Conservation (phyloP, 2,888 invertebrate genomes). For the Parnassius glacialis region DNA sequence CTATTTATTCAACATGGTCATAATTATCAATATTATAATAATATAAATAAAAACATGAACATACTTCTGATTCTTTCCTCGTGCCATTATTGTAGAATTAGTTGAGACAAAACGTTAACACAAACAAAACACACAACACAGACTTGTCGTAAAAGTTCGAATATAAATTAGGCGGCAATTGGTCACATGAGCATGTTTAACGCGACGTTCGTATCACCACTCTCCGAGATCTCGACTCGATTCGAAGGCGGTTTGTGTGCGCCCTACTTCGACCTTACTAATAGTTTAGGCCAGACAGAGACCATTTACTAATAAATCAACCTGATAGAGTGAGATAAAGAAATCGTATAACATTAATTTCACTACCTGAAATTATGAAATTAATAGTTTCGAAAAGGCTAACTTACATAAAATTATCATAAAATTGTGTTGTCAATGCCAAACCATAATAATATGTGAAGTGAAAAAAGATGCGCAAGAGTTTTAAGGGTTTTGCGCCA, state of each 20-base stretch:
- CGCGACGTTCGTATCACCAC: constrained; percentile 72
- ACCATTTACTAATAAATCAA: constrained; percentile 41
- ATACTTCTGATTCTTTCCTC: constrained; percentile 65
- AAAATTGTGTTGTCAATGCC: neutral
- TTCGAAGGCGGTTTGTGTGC: constrained; percentile 61
- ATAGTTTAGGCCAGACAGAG: constrained; percentile 65
- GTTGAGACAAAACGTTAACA: constrained; percentile 50
- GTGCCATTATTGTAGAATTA: constrained; percentile 54
- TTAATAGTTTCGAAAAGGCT: constrained; percentile 1
- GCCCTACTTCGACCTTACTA: constrained; percentile 75
- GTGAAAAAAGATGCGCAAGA: constrained; percentile 20
- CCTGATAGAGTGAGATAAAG: constrained; percentile 46
- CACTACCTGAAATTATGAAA: constrained; percentile 19
- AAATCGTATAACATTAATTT: constrained; percentile 16
- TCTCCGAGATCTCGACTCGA: constrained; percentile 74
- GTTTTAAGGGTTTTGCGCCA: constrained; percentile 12
- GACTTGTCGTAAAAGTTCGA: constrained; percentile 39
- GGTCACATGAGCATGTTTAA: constrained; percentile 71
- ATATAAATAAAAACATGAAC: constrained; percentile 32
- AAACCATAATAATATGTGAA: neutral
- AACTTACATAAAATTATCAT: neutral
- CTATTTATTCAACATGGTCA: too few species aligned
- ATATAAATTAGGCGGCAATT: constrained; percentile 68
- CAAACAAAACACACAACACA: constrained; percentile 21
- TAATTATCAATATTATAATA: neutral